Percentiles rank a stretch among this genome's conserved stretches.
phyloP scores from a whole-genome alignment of 2,113 vertebrate species.

The Rhea americana region DNA sequence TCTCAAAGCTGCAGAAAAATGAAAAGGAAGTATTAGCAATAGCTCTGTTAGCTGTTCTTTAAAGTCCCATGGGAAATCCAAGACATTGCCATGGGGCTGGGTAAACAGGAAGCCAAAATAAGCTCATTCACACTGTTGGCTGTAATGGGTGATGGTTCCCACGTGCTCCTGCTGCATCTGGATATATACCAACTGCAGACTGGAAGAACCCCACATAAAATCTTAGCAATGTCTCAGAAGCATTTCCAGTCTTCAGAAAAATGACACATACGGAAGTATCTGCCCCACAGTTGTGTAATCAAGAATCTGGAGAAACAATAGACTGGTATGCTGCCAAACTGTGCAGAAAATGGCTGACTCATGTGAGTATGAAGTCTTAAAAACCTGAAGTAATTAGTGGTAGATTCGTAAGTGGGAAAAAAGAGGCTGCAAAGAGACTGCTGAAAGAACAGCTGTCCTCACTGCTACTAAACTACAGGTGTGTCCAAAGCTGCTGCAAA shows the following conservation, averaged over 20 bases:
- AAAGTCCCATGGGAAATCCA: neutral
- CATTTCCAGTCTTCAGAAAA: conserved; percentile 46
- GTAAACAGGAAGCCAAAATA: conserved; percentile 13
- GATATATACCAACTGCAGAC: neutral
- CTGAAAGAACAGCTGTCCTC: conserved; percentile 40
- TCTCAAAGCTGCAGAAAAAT: conserved; percentile 22
- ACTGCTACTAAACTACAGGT: neutral
- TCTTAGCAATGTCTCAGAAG: conserved; percentile 52
- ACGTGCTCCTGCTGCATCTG: neutral
- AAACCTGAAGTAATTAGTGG: conserved; percentile 45
- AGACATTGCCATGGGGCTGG: neutral
- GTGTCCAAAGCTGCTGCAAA: neutral
- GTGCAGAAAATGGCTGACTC: conserved; percentile 66
- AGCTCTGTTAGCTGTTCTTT: neutral
- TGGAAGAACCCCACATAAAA: conserved; percentile 30
- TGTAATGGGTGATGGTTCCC: neutral
- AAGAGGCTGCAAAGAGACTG: neutral
- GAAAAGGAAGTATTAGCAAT: neutral
- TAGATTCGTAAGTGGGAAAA: neutral
- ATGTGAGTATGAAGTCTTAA: neutral
- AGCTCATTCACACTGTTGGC: neutral
- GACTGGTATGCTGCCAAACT: conserved; percentile 34
- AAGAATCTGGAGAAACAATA: conserved; percentile 53
- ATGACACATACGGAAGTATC: conserved; percentile 46
- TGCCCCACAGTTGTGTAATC: conserved; percentile 45